These are phyloP conservation scores for Aromia moschata DNA, from an alignment of 2,888 invertebrate species.

Conservation along the genomic window DNA sequence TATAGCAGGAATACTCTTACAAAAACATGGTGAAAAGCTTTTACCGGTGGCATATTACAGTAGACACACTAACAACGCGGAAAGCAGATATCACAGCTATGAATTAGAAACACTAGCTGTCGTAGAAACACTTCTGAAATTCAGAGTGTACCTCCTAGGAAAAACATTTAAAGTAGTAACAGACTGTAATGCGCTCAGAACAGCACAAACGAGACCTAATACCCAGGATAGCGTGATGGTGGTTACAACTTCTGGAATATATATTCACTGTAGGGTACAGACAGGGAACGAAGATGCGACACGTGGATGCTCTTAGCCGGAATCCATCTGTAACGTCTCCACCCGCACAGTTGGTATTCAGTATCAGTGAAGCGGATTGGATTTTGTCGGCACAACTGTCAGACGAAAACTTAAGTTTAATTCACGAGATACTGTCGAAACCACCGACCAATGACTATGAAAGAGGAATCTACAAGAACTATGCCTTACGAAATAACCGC, in stretches of 20 bases:
- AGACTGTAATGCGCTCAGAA: constrained; percentile 52
- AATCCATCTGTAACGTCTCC: constrained; percentile 27
- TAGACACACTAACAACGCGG: constrained; percentile 49
- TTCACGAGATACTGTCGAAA: constrained; percentile 22
- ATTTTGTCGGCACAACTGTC: constrained; percentile 35
- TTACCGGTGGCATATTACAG: constrained; percentile 51
- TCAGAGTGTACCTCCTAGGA: constrained; percentile 51
- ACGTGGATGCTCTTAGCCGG: constrained; percentile 38
- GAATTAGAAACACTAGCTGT: constrained; percentile 56
- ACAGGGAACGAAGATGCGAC: constrained; percentile 25
- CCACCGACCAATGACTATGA: constrained; percentile 31
- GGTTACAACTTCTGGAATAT: constrained; percentile 38
- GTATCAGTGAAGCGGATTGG: constrained; percentile 32
- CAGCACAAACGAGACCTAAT: constrained; percentile 50
- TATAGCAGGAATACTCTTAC: constrained; percentile 48
- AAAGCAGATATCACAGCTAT: constrained; percentile 52
- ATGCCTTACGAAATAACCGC: constrained; percentile 19
- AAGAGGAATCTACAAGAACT: constrained; percentile 24
- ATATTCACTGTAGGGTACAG: constrained; percentile 34
- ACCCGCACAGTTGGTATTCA: constrained; percentile 1
- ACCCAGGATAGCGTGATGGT: constrained; percentile 48
- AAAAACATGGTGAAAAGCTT: constrained; percentile 38
- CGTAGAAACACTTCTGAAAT: constrained; percentile 50
- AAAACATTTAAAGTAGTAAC: constrained; percentile 48
- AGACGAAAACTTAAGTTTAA: constrained; percentile 30